phyloP scores from a whole-genome alignment of 2,113 vertebrate species.

The Cynoglossus semilaevis region DNA sequence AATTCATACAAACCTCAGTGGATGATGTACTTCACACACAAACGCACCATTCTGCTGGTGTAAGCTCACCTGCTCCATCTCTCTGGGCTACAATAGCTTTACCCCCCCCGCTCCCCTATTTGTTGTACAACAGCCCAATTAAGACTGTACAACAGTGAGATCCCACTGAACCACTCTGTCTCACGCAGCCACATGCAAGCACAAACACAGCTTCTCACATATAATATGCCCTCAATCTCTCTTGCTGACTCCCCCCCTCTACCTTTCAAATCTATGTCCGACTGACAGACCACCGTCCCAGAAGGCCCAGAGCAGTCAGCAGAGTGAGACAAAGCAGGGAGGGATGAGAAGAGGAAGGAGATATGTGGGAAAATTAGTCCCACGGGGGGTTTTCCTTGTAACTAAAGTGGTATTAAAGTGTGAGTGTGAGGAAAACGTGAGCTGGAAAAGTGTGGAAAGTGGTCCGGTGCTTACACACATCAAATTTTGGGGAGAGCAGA shows the following conservation, averaged over 20 bases:
- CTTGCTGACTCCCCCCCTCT: constrained; percentile 11
- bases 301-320: constrained; percentile 56
- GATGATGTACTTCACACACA: constrained; percentile 4
- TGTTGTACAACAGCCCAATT: constrained; percentile 43
- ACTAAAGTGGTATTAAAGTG: constrained; percentile 33
- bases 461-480: too few species aligned
- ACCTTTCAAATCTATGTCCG: constrained; percentile 27
- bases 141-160: constrained; percentile 26
- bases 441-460: constrained; percentile 13
- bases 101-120: background rate
- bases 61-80: constrained; percentile 3
- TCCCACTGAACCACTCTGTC: constrained; percentile 11
- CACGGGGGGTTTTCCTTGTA: constrained; percentile 49
- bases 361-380: constrained; percentile 66
- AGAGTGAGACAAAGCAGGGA: constrained; percentile 49
- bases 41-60: constrained; percentile 11
- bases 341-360: constrained; percentile 42
- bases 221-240: constrained; percentile 28
- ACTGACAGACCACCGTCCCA: constrained; percentile 54
- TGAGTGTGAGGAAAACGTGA: constrained; percentile 12
- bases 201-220: constrained; percentile 21
- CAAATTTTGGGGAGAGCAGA: too few species aligned
- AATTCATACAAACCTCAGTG: constrained; percentile 19
- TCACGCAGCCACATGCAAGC: constrained; percentile 1
- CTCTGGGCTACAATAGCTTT: background rate